Conservation (phyloP, 2,888 invertebrate species). For the Autographa gamma region DNA sequence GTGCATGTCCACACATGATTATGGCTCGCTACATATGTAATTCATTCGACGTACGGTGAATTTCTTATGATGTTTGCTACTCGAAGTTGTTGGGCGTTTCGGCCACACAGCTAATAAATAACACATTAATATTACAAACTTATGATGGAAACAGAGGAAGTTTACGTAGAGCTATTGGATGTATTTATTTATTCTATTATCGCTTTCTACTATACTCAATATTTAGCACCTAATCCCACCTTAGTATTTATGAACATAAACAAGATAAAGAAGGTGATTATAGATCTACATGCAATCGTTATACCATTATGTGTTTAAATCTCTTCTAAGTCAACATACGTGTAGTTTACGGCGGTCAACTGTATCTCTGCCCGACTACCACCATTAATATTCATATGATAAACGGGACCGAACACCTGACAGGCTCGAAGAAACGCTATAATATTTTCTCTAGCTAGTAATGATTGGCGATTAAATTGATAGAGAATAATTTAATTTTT, state of each 20-base stretch:
- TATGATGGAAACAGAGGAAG: slow-evolving; percentile 35
- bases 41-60: slow-evolving; percentile 58
- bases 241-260: background rate
- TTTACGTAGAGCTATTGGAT: slow-evolving; percentile 26
- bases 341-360: background rate
- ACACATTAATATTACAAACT: slow-evolving; percentile 39
- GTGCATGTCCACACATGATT: slow-evolving; percentile 9
- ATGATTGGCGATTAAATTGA: background rate
- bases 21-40: slow-evolving; percentile 41
- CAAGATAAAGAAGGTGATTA: background rate
- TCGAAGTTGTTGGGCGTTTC: slow-evolving; percentile 49
- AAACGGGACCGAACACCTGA: background rate
- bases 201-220: slow-evolving; percentile 12
- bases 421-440: background rate
- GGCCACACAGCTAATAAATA: slow-evolving; percentile 38
- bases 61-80: slow-evolving; percentile 67
- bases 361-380: slow-evolving; percentile 2
- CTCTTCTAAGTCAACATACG: slow-evolving; percentile 2
- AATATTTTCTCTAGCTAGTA: background rate
- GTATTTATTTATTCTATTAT: slow-evolving; percentile 42
- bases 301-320: slow-evolving; percentile 4
- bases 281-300: background rate
- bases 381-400: slow-evolving; percentile 4
- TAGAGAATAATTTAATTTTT: no score
- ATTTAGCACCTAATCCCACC: background rate